Evolutionary conservation across 2,888 invertebrate genomes (phyloP), one percentile per base, ranked within the genome.

Genomic region (Tetanocera ferruginea): DNA sequence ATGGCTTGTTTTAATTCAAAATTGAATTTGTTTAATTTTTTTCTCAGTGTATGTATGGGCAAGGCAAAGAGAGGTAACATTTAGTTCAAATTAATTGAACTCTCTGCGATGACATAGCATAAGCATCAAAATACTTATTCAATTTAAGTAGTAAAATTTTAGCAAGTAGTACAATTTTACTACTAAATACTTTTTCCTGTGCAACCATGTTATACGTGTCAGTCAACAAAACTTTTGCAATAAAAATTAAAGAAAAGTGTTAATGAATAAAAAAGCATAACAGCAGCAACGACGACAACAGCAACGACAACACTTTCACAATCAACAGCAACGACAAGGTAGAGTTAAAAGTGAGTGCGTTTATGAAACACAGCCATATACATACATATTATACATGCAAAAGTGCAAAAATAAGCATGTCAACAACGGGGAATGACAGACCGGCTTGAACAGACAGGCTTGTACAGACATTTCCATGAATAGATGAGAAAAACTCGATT

Each of bases 321-420:
- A 67, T 76, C 72, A 73, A 72, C 72, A 57, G 19, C 72, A 60
- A 72, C 23, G 9, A 19, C 57, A 72, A 55, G 34, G 11, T 25
- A 81, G 80, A 79, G 79, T 83, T 80, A 83, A 84, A 83, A 84
- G 84, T 83, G 86, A 51, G 51, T 43, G 28, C 51, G 51, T 69
- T 51, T 51, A 51, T 52, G 28, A 69, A 43, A 69, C 69, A 69
- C 69, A 69, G 76, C 78, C 78, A 55, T 77, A 51, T 28, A 25
- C 69, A 25, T 9, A 3, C 23, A 28, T 52, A 51, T 17, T 23
- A n/a, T n/a, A n/a, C 31, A 64, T 3, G 17, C 19, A 23, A 49
- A n/a, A n/a, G 11, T 17, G 31, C 23, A 52, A 17, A 72, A 55
- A 69, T 37, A 70, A 51, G 80, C 34, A 57, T 70, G 43, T 34